phyloP scores from a whole-genome alignment of 2,113 vertebrate genomes.

The Dolichotis patagonum region DNA sequence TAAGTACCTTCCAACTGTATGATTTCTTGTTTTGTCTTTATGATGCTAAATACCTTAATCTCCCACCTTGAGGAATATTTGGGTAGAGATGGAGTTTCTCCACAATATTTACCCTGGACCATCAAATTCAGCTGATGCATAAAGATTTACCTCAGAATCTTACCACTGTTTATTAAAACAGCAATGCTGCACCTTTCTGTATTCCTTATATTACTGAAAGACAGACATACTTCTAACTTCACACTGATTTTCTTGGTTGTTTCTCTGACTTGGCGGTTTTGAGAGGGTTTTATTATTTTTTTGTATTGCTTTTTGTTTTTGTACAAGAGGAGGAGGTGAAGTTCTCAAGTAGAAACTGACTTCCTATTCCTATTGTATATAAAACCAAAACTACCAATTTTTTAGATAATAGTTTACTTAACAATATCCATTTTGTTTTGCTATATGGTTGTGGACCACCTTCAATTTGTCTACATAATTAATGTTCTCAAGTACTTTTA shows the following conservation, averaged over 20 bases:
- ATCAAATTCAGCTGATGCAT: not conserved
- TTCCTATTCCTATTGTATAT: not conserved
- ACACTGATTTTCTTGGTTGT: not conserved
- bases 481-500: not conserved
- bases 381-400: not conserved
- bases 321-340: not conserved
- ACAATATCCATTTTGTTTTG: not conserved
- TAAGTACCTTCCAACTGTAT: too few species aligned
- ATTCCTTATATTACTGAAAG: not conserved
- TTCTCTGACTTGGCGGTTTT: not conserved
- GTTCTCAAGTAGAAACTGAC: not conserved
- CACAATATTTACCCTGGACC: not conserved
- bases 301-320: not conserved
- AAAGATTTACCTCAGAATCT: not conserved
- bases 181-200: not conserved
- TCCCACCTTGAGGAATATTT: not conserved
- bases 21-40: not conserved
- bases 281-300: not conserved
- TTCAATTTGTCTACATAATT: not conserved
- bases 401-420: not conserved
- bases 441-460: not conserved
- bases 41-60: not conserved
- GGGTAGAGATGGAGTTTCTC: not conserved
- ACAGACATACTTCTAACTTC: not conserved
- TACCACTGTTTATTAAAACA: not conserved